A percentile compares a stretch with the other conserved stretches of the same genome.
These are phyloP conservation scores for Recurvirostra avosetta DNA, from an alignment of 2,113 vertebrate species.

Conservation along the genomic window DNA sequence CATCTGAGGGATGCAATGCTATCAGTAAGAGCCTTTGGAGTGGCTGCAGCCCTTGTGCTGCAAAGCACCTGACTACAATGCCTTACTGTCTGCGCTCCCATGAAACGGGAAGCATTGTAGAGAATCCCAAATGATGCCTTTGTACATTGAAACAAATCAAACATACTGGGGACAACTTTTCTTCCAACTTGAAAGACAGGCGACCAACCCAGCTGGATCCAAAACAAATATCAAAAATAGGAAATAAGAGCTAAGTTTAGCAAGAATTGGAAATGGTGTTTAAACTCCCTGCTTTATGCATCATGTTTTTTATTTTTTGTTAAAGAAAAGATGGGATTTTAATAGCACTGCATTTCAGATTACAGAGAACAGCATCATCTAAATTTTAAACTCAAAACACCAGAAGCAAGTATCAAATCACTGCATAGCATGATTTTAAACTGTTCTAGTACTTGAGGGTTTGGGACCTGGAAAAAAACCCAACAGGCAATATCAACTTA, in stretches of 20 bases:
- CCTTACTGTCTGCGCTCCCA: slow-evolving; percentile 2
- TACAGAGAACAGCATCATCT: not conserved
- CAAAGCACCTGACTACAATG: slow-evolving; percentile 52
- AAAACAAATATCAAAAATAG: not conserved
- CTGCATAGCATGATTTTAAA: not conserved
- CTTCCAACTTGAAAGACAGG: not conserved
- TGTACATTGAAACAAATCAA: slow-evolving; percentile 19
- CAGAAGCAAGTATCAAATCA: not conserved
- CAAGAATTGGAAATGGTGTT: no score
- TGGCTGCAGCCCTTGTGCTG: slow-evolving; percentile 35
- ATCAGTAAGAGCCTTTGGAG: not conserved
- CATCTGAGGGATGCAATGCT: not conserved
- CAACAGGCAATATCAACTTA: not conserved
- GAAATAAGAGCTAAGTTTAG: not conserved
- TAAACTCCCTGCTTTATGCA: not conserved
- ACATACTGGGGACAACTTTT: slow-evolving; percentile 3
- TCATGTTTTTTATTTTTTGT: accelerated
- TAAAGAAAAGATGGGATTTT: not conserved
- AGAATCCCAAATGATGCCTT: not conserved
- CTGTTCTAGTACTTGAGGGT: not conserved
- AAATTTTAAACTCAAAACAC: not conserved
- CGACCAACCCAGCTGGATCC: not conserved
- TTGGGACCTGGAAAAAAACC: not conserved
- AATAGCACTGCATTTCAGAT: not conserved
- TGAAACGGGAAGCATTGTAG: slow-evolving; percentile 20